These are phyloP conservation scores for Ancistrus triradiatus DNA, from an alignment of 2,113 vertebrate species.

Conservation along the genomic window DNA sequence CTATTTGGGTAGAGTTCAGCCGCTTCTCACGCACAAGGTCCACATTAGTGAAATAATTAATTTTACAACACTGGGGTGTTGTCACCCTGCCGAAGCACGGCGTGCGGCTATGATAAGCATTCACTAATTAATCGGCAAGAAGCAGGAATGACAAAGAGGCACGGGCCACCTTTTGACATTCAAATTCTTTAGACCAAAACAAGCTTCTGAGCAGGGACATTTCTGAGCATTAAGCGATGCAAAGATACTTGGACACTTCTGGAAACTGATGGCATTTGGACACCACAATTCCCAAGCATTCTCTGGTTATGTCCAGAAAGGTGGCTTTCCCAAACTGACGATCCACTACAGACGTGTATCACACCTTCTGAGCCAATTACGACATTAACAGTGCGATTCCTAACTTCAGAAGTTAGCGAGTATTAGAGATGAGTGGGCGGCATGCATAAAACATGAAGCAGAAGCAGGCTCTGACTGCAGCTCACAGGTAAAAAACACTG, in stretches of 20 bases:
- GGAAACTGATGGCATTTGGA: too few relatives aligned
- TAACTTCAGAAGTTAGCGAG: conserved; percentile 47
- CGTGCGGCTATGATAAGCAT: conserved; percentile 73
- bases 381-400: conserved; percentile 28
- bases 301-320: too few relatives aligned
- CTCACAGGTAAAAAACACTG: conserved; percentile 43
- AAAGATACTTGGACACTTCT: not conserved
- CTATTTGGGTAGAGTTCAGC: conserved; percentile 77
- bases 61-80: conserved; percentile 81
- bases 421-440: conserved; percentile 51
- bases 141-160: conserved; percentile 46
- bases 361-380: conserved; percentile 27
- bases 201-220: conserved; percentile 46
- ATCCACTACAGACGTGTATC: not conserved
- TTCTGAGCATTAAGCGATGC: conserved; percentile 5
- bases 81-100: conserved; percentile 58
- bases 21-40: conserved; percentile 69
- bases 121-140: conserved; percentile 78
- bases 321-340: too few relatives aligned
- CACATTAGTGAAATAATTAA: conserved; percentile 79
- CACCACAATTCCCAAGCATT: too few relatives aligned
- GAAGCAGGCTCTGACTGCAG: conserved; percentile 21
- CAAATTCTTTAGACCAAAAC: conserved; percentile 47
- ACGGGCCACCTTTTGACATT: conserved; percentile 62
- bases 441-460: conserved; percentile 53